These are phyloP conservation scores for Lasioglossum calceatum DNA, from an alignment of 2,888 invertebrate species.

Conservation along the genomic window DNA sequence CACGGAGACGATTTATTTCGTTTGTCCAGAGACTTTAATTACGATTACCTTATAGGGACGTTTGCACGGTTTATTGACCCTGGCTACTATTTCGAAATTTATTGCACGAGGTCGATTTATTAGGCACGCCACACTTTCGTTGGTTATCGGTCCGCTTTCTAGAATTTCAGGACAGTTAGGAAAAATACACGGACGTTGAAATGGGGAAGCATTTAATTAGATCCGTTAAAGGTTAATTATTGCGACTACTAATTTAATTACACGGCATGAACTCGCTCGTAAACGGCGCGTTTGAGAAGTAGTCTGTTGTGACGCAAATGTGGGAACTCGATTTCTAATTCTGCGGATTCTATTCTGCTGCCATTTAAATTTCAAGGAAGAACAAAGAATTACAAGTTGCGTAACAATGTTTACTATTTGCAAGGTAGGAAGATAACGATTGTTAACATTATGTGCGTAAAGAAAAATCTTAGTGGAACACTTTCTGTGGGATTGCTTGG, in stretches of 20 bases:
- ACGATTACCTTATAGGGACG: slow-evolving; percentile 19
- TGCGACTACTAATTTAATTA: slow-evolving; percentile 59
- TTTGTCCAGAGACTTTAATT: slow-evolving; percentile 40
- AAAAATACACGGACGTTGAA: not conserved
- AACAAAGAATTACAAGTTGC: not conserved
- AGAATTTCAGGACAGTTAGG: not conserved
- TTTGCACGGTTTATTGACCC: not conserved
- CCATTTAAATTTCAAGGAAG: not conserved
- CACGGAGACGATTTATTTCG: slow-evolving; percentile 15
- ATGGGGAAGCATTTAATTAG: not conserved
- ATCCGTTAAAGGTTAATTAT: slow-evolving; percentile 25
- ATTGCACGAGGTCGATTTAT: not conserved
- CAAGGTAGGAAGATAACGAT: not conserved
- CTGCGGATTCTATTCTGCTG: not conserved
- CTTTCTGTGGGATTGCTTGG: not conserved
- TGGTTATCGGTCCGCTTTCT: not conserved
- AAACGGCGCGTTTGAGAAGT: slow-evolving; percentile 28
- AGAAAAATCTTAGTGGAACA: not conserved
- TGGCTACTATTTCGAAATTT: too few relatives aligned
- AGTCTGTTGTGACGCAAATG: not conserved
- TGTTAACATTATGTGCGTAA: not conserved
- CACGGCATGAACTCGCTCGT: slow-evolving; percentile 38
- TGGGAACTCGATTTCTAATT: not conserved
- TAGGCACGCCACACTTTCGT: not conserved
- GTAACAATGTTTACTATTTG: not conserved